Conservation (phyloP, 2,888 invertebrate species). For the Hydroisotoma schaefferi region DNA sequence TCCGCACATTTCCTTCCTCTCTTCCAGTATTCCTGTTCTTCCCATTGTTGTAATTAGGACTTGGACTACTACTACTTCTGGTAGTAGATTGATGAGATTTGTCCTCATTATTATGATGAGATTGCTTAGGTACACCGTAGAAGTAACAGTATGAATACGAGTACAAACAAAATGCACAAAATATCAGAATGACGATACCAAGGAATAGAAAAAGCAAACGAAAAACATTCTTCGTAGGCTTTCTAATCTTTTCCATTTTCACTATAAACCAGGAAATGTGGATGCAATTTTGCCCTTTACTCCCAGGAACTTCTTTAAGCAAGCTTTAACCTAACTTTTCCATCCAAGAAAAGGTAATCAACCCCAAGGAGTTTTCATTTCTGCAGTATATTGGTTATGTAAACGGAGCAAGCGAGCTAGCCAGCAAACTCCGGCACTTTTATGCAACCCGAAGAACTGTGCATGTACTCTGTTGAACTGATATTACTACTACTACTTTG, state of each 20-base stretch:
- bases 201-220: constrained; percentile 8
- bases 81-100: no score
- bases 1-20: background rate
- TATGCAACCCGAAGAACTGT: no score
- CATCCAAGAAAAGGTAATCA: no score
- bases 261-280: constrained; percentile 3
- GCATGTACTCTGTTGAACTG: no score
- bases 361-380: background rate
- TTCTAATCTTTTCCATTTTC: constrained; percentile 19
- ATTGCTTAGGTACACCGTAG: constrained; percentile 4
- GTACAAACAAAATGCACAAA: constrained; percentile 10
- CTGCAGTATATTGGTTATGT: no score
- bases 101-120: background rate
- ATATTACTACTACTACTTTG: no score
- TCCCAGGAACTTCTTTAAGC: background rate
- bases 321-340: background rate
- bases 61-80: no score
- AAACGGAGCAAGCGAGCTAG: no score
- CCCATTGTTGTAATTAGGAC: no score
- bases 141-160: constrained; percentile 16
- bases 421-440: no score
- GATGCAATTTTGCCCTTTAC: background rate
- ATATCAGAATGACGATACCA: constrained; percentile 7
- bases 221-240: constrained; percentile 16
- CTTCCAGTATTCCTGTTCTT: no score